Evolutionary conservation across 2,888 invertebrate genomes (phyloP), one percentile per base, ranked within the genome.

Genomic region (Prosopocoilus inquinatus): DNA sequence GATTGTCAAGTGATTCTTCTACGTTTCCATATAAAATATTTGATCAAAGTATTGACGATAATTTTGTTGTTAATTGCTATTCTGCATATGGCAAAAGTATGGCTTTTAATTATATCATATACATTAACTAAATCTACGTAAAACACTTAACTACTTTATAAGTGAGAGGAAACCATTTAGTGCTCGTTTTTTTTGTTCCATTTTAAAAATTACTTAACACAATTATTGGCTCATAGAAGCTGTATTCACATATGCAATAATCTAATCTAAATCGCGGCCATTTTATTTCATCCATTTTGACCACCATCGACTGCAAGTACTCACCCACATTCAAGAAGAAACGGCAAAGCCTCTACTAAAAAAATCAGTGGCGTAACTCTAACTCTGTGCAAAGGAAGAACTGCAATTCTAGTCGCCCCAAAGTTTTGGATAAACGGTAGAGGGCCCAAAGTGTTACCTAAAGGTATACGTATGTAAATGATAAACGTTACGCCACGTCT

Each of bases 21-120:
- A 13, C 20, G 43, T 12, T 43, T 43, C 20, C 20, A 43, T 43
- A 20, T 28, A 28, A 28, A 28, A 28, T 47, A 35, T 34, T 46
- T 43, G n/a, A 33, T 47, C 35, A 9, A 43, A 34, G 47, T 49
- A 41, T 49, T 54, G n/a, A 15, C 34, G 9, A 32, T 16, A 43
- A 43, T 44, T 44, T 49, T 54, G 43, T 58, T 49, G 59, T 53
- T 57, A 59, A 58, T 55, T 67, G 63, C 64, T 65, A 65, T 67
- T 66, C 63, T 64, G 63, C 65, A 67, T 71, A 71, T 71, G 71
- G 71, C 71, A 70, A 71, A 65, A 69, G 66, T 66, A 70, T 70
- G 70, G 70, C 70, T 64, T 64, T 55, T 61, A 28, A 28, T 28
- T 59, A 60, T 43, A 53, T 58, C 50, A 55, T 58, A 57, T 55